Percentiles rank a stretch among this genome's conserved stretches.
phyloP scores from a whole-genome alignment of 1,140 invertebrate genomes.

The Drosophila oshimai region DNA sequence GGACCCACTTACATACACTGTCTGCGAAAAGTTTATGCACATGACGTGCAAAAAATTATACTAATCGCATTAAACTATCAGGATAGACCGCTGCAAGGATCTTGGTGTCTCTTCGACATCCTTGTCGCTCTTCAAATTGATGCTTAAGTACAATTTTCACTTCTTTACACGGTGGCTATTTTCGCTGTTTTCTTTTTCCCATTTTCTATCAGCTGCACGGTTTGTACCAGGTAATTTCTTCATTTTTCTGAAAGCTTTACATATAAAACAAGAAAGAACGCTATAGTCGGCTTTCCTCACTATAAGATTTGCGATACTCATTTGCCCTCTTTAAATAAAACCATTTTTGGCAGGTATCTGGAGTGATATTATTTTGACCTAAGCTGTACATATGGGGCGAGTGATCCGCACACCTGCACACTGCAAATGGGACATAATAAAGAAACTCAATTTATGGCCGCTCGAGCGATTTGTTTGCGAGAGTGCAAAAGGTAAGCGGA shows the following conservation, averaged over 20 bases:
- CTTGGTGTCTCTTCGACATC: neutral
- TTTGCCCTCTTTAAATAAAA: no score
- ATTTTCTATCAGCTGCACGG: neutral
- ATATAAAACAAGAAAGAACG: no score
- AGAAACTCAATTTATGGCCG: conserved; percentile 80
- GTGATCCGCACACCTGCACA: conserved; percentile 63
- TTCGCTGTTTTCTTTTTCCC: neutral
- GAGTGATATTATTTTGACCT: neutral
- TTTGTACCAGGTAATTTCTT: neutral
- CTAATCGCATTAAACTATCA: conserved; percentile 82
- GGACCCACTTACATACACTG: conserved; percentile 46
- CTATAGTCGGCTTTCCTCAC: no score
- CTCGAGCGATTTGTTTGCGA: conserved; percentile 77
- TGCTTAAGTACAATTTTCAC: conserved; percentile 82
- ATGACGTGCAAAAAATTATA: conserved; percentile 82
- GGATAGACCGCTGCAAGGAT: conserved; percentile 37
- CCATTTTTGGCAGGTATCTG: neutral
- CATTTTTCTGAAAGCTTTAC: no score
- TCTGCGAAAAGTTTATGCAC: conserved; percentile 78
- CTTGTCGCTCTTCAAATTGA: conserved; percentile 65
- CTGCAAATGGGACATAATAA: conserved; percentile 75
- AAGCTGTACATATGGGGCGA: neutral
- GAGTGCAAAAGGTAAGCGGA: conserved; percentile 67
- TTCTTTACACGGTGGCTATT: conserved; percentile 67
- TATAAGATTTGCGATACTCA: no score